Conservation (phyloP, 2,888 invertebrate genomes). For the Papilio demoleus region DNA sequence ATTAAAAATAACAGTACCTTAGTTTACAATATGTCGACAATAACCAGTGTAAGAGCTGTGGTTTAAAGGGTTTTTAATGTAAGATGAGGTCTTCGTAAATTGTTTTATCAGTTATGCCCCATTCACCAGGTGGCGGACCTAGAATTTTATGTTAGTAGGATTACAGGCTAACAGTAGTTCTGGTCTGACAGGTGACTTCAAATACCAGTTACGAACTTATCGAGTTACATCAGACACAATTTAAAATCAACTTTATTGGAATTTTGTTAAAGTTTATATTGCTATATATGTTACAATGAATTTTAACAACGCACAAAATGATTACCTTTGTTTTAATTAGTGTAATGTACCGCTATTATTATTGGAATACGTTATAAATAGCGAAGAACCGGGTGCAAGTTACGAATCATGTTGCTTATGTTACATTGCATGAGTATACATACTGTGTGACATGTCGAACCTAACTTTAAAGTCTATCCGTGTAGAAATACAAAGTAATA, state of each 20-base stretch:
- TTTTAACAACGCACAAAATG: constrained; percentile 28
- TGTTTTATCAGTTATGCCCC: constrained; percentile 50
- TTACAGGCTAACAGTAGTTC: constrained; percentile 66
- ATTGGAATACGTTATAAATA: constrained; percentile 10
- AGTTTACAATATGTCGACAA: not conserved
- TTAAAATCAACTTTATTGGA: not conserved
- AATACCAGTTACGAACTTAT: constrained; percentile 26
- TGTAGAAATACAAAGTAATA: too few relatives aligned
- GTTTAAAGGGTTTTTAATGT: not conserved
- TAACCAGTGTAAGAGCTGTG: constrained; percentile 12
- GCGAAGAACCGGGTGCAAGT: not conserved
- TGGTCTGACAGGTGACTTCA: constrained; percentile 58
- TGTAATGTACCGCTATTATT: constrained; percentile 39
- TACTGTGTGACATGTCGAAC: not conserved
- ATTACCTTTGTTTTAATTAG: constrained; percentile 42
- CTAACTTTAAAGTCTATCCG: too few relatives aligned
- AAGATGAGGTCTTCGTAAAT: constrained; percentile 12
- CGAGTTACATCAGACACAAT: not conserved
- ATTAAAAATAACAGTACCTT: constrained; percentile 24
- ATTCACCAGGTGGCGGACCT: constrained; percentile 59
- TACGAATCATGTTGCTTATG: not conserved
- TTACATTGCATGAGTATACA: not conserved
- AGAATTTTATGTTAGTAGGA: constrained; percentile 77
- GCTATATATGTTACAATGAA: not conserved
- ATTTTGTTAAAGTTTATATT: not conserved